Evolutionary conservation across 2,797 vertebrate genomes (phyloP).

Genomic region (Sebastes diaconus): DNA sequence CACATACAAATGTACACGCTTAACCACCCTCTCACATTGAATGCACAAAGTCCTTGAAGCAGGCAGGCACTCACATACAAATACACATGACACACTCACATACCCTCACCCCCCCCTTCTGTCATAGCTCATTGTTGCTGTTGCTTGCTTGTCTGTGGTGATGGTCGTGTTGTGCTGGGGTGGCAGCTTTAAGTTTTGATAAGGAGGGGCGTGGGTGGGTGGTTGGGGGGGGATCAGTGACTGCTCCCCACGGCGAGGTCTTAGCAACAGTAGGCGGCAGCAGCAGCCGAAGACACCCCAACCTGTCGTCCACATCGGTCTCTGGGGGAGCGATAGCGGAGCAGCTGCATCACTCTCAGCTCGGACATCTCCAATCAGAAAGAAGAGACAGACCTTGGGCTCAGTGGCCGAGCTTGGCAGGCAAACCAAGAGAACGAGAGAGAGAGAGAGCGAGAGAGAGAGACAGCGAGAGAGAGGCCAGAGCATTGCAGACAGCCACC

Average conservation of each 20-base stretch:
- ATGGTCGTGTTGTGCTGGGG: slow-evolving; percentile 81
- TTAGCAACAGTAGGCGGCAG: slow-evolving; percentile 78
- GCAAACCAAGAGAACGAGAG: slow-evolving; percentile 33
- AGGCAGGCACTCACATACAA: slow-evolving; percentile 31
- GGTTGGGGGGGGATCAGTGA: slow-evolving; percentile 80
- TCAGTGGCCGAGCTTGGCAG: slow-evolving; percentile 65
- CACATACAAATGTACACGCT: slow-evolving; percentile 47
- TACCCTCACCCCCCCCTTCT: slow-evolving; percentile 43
- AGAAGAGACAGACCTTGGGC: slow-evolving; percentile 51
- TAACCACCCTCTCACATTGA: slow-evolving; percentile 52
- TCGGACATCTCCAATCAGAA: slow-evolving; percentile 47
- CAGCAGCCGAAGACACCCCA: slow-evolving; percentile 78
- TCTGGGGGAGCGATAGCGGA: slow-evolving; percentile 19
- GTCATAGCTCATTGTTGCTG: slow-evolving; percentile 59
- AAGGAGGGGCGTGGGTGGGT: slow-evolving; percentile 80
- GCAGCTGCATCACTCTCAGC: slow-evolving; percentile 43
- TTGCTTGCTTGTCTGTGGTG: slow-evolving; percentile 73
- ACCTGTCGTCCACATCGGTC: slow-evolving; percentile 61
- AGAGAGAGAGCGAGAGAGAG: slow-evolving; percentile 23
- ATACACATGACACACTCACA: neutral
- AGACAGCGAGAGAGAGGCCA: slow-evolving; percentile 44
- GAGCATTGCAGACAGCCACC: slow-evolving; percentile 50
- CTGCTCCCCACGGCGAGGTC: slow-evolving; percentile 89
- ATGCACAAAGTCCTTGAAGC: slow-evolving; percentile 57
- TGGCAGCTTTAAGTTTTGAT: slow-evolving; percentile 90